Conservation (phyloP, 2,888 invertebrate species). For the Hydrotaea diabolus region DNA sequence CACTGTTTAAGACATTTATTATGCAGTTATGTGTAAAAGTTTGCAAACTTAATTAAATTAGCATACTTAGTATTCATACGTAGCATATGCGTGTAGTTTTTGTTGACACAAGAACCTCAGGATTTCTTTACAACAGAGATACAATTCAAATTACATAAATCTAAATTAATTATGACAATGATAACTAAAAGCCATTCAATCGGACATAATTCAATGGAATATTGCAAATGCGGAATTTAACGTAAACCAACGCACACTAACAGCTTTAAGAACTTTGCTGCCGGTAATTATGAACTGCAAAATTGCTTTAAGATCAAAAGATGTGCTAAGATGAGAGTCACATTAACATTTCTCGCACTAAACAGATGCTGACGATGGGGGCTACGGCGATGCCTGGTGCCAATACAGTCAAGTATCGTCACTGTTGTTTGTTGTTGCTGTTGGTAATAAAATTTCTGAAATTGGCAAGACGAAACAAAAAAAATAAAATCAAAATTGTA, state of each 20-base stretch:
- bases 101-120: not conserved
- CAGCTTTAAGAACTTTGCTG: slow-evolving; percentile 54
- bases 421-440: not conserved
- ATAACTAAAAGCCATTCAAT: not conserved
- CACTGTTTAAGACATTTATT: slow-evolving; percentile 26
- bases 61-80: not conserved
- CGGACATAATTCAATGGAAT: not conserved
- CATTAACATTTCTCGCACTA: slow-evolving; percentile 17
- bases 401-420: no score
- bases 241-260: not conserved
- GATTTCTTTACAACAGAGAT: not conserved
- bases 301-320: slow-evolving; percentile 44
- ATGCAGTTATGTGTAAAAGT: slow-evolving; percentile 44
- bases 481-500: not conserved
- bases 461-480: not conserved
- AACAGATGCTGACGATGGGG: slow-evolving; percentile 8
- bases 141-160: not conserved
- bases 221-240: not conserved
- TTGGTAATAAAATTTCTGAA: slow-evolving; percentile 22
- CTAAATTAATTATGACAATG: not conserved
- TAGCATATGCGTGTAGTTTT: not conserved
- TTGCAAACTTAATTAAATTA: slow-evolving; percentile 30
- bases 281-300: slow-evolving; percentile 42
- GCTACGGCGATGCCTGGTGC: not conserved
- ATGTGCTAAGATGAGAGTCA: slow-evolving; percentile 48